Conservation (phyloP, 2,888 invertebrate species). For the Ellobium chinense region DNA sequence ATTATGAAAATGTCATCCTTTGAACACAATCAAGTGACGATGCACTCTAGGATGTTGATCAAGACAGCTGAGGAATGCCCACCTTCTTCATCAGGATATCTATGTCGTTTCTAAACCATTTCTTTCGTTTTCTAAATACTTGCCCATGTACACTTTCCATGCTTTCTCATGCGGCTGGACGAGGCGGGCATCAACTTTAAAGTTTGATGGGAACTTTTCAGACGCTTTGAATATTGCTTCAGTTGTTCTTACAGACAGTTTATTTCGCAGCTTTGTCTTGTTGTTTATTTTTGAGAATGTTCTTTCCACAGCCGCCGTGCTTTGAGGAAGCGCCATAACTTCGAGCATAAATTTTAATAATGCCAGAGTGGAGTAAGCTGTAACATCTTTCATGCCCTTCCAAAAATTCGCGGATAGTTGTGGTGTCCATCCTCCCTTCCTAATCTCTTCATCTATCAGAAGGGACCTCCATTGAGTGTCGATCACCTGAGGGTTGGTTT, state of each 20-base stretch:
- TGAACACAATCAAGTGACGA: too few relatives aligned
- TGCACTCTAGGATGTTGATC: too few relatives aligned
- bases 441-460: neutral
- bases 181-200: neutral
- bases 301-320: conserved; percentile 1
- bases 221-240: conserved; percentile 11
- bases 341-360: neutral
- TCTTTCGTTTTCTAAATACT: too few relatives aligned
- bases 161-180: neutral
- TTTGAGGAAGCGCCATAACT: neutral
- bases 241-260: neutral
- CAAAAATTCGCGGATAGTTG: neutral
- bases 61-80: too few relatives aligned
- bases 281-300: conserved; percentile 7
- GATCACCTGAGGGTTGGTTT: neutral
- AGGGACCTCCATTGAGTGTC: neutral
- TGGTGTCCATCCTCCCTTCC: neutral
- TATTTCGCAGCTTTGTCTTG: conserved; percentile 4
- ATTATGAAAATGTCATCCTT: too few relatives aligned
- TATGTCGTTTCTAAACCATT: too few relatives aligned
- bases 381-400: neutral
- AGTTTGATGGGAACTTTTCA: neutral
- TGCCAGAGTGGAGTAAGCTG: neutral
- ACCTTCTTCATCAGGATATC: too few relatives aligned
- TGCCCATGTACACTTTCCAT: neutral